Base-by-base conservation (phyloP, 2,888 invertebrate genomes). In the Stegophylla sp. region DNA sequence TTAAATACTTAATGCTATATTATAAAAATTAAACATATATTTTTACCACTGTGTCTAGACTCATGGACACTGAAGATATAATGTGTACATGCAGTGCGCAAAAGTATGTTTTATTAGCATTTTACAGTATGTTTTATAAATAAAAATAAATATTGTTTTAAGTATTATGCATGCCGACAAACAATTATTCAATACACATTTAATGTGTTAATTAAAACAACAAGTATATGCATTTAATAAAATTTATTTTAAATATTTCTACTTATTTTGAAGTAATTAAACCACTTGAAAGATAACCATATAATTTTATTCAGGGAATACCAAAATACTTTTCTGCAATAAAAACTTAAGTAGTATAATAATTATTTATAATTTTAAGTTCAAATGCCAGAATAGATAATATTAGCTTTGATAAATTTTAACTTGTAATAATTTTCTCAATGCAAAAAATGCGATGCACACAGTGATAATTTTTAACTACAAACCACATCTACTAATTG, bases 331-430 rank as follows among this genome's bases (percentile, higher is more conserved):
- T 74, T 59, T 73, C 34, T 34, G n/a, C 17, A 15, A 12, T 7
- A 67, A 34, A n/a, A 51, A 26, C 13, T 20, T n/a, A n/a, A n/a
- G 2, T 66, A 12, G n/a, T 51, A 28, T 45, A 69, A 17, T 45
- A 69, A 17, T 13, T 69, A n/a, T 48, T 43, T 23, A 26, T 45
- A 34, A 23, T 53, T 72, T 23, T 61, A 28, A 26, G 43, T 12
- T 73, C 48, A 45, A 20, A 59, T n/a, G 45, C 43, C 73, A 74
- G 17, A 26, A 72, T 34, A 71, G 1, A 9, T n/a, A 51, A 51
- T 1, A 53, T 28, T 4, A 67, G 10, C 20, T 71, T 20, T 7
- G 5, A 51, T 51, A 28, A 20, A 12, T n/a, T 28, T 28, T 3
- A 53, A 41, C 17, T 48, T 53, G 7, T 53, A 69, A 71, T 20